Conservation (phyloP, 2,113 vertebrate genomes). For the Picathartes gymnocephalus region DNA sequence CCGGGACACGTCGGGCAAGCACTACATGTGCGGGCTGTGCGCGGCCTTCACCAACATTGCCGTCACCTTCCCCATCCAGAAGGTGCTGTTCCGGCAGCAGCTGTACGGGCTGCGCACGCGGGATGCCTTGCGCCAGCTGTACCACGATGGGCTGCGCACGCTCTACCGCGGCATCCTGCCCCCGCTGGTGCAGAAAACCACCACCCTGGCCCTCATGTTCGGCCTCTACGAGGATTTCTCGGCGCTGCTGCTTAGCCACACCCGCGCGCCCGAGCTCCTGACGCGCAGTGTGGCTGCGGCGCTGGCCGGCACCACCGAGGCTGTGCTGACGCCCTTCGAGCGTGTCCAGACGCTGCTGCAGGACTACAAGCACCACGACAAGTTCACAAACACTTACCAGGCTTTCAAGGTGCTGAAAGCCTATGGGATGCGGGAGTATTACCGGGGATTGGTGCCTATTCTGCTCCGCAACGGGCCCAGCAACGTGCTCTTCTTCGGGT, state of each 20-base stretch:
- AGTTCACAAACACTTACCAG: conserved; percentile 12
- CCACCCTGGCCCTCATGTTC: neutral
- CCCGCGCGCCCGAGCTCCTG: neutral
- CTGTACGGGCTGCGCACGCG: neutral
- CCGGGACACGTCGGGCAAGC: neutral
- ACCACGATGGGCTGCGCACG: neutral
- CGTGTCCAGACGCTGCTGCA: neutral
- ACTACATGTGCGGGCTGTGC: neutral
- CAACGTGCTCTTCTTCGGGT: neutral
- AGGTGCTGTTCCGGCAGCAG: conserved; percentile 16
- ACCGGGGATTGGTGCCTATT: neutral
- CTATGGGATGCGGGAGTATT: neutral
- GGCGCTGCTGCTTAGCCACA: neutral
- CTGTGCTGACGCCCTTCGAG: neutral
- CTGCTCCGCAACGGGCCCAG: neutral
- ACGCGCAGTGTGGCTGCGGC: neutral
- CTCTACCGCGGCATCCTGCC: neutral
- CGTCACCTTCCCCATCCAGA: neutral
- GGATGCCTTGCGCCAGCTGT: neutral
- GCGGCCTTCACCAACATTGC: neutral
- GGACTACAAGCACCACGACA: neutral
- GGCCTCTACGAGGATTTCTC: conserved; percentile 1
- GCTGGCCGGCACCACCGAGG: neutral
- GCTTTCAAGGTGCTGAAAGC: neutral
- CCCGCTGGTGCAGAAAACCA: neutral